Conservation (phyloP, 2,888 invertebrate genomes). For the Acheta domesticus region DNA sequence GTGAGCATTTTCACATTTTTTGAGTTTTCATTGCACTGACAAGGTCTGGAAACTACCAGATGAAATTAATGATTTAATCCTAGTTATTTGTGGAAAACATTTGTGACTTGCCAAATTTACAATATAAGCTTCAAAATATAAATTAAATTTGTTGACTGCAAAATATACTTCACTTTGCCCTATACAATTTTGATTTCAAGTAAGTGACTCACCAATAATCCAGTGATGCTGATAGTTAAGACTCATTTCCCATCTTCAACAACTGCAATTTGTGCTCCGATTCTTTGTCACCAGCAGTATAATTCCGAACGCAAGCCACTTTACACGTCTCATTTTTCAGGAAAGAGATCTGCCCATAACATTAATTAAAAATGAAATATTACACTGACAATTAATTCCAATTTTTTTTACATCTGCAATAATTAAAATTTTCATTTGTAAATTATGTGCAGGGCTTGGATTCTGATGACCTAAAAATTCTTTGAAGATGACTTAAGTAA, state of each 20-base stretch:
- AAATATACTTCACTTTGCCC: neutral
- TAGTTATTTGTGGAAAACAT: too few relatives aligned
- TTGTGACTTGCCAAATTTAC: neutral
- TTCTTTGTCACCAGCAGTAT: constrained; percentile 62
- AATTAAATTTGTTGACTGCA: neutral
- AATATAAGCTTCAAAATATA: constrained; percentile 4
- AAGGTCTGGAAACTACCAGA: too few relatives aligned
- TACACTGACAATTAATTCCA: constrained; percentile 26
- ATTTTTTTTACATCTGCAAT: neutral
- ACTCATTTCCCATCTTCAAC: constrained; percentile 85
- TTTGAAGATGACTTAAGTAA: too few relatives aligned
- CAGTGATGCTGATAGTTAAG: constrained; percentile 98
- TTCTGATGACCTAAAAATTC: too few relatives aligned
- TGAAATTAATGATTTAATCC: too few relatives aligned
- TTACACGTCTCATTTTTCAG: constrained; percentile 65
- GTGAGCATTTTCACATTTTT: too few relatives aligned
- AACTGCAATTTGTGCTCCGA: constrained; percentile 70
- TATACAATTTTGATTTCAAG: too few relatives aligned
- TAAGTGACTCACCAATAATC: constrained; percentile 63
- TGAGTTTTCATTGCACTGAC: too few relatives aligned
- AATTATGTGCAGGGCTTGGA: too few relatives aligned
- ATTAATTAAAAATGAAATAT: constrained; percentile 31
- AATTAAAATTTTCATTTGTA: constrained; percentile 18
- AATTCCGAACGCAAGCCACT: constrained; percentile 63
- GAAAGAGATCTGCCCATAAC: constrained; percentile 63